Base-by-base conservation (phyloP, 2,797 vertebrate species). In the Coendou prehensilis region DNA sequence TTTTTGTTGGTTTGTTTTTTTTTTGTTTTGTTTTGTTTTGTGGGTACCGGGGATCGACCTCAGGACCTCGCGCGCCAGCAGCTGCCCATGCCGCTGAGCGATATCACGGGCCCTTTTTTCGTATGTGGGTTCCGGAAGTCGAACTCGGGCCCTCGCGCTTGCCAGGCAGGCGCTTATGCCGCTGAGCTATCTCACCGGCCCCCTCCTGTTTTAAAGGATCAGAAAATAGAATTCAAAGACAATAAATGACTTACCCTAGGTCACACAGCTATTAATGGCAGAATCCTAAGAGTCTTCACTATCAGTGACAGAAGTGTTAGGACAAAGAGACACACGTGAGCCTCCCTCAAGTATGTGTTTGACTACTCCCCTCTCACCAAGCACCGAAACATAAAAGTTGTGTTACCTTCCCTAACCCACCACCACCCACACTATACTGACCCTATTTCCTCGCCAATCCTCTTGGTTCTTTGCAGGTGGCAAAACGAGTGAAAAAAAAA, bases 211-310 rank as follows among this genome's bases (percentile, higher is more conserved):
- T 95, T 94, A 91, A 88, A 91, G 78, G 18, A 45, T 26, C 63
- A 11, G 41, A 94, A 97, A 97, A 96, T 45, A 81, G 52, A 87
- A 94, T 81, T 33, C 54, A 90, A 47, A 92, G 57, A 95, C 79
- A 92, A 79, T 79, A 79, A 79, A n/a, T 59, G 17, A 83, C 78
- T 87, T 93, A 67, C 59, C 15, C 86, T 84, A 82, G 61, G 71
- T 63, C 56, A 45, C 50, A 92, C 13, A 57, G 73, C 41, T 94
- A 87, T 37, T 85, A 96, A 94, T 2, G 85, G 82, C 11, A 95
- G 26, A 94, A 88, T 56, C 56, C 69, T 95, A 52, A 71, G 50
- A 67, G 59, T 81, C 79, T 86, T 87, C 57, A 91, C 45, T 47
- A 78, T 5, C 81, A 67, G 81, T 67, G 28, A 91, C 63, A 91